Evolutionary conservation across 2,888 invertebrate species (phyloP), one percentile per base, ranked within the genome.

Genomic region (Tethea ocularis): DNA sequence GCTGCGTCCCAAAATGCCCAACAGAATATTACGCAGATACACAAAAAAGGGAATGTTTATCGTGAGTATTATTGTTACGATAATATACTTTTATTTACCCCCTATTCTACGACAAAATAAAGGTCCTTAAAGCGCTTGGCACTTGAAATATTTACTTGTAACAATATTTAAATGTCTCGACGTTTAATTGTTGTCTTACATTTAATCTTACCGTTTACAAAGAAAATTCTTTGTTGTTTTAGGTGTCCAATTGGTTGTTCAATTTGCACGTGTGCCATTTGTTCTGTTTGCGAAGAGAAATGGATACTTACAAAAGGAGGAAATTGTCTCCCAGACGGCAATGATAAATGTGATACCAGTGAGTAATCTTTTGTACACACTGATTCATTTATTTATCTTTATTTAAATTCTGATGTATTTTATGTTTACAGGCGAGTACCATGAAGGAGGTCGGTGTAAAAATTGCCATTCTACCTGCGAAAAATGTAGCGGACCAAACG

Each of bases 401-500:
- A 69, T 72, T 63, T 63, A 64, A 69, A 63, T 66, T 70, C 75
- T 64, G 61, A 66, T 62, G 63, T 68, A 59, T 60, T 71, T 62
- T 80, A 82, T 83, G 73, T 78, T 91, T 89, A 61, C 88, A 96
- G 96, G 94, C 74, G 96, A 97, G 87, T 97, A 96, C 87, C 95
- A 94, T 74, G 96, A 96, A 75, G 95, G 94, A 68, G 95, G 95
- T 61, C 94, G 95, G 61, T 98, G 98, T 89, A 95, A 96, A 83
- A 94, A 95, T 59, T 98, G 98, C 83, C 97, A 97, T 86, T 95
- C 96, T 52, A 96, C 96, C 56, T 98, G 98, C 82, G 96, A 96
- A 79, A 96, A 96, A 69, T 98, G 98, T 90, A 95, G 96, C 76
- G 97, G 97, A 22, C 94, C 96, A 24, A 95, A 96, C 68, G 96